phyloP scores from a whole-genome alignment of 2,113 vertebrate genomes.

The Perca flavescens region DNA sequence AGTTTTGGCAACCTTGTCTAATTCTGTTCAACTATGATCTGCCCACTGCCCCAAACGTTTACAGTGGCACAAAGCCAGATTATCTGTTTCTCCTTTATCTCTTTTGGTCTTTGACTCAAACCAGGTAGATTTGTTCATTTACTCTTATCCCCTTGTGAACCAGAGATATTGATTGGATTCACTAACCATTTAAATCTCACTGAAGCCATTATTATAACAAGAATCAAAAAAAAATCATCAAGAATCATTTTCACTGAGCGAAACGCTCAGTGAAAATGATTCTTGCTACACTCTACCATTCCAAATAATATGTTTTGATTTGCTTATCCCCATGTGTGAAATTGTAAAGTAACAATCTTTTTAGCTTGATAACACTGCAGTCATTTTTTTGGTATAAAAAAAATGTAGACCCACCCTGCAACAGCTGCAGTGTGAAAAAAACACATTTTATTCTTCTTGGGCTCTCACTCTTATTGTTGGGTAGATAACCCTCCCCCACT shows the following conservation, averaged over 20 bases:
- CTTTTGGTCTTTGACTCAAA: constrained; percentile 52
- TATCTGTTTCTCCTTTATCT: constrained; percentile 27
- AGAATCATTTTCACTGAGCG: too few species aligned
- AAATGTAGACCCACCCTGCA: constrained; percentile 38
- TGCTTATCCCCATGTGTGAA: constrained; percentile 49
- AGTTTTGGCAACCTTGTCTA: constrained; percentile 70
- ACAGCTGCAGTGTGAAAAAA: constrained; percentile 55
- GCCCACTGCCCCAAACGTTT: constrained; percentile 58
- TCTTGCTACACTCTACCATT: constrained; percentile 7
- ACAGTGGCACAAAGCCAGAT: constrained; percentile 61
- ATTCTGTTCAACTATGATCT: constrained; percentile 66
- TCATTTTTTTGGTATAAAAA: neutral
- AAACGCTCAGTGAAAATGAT: neutral
- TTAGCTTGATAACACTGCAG: constrained; percentile 19
- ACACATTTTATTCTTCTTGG: constrained; percentile 36
- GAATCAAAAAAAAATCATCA: too few species aligned
- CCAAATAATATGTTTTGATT: constrained; percentile 46
- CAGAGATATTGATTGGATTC: constrained; percentile 28
- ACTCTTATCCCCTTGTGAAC: constrained; percentile 18
- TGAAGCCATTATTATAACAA: constrained; percentile 23
- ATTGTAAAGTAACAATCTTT: constrained; percentile 41
- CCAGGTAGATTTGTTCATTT: constrained; percentile 39
- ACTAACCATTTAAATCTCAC: constrained; percentile 12
- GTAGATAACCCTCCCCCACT: constrained; percentile 50
- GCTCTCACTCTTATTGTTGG: constrained; percentile 47